phyloP scores from a whole-genome alignment of 2,113 vertebrate genomes.

The Elephas maximus region DNA sequence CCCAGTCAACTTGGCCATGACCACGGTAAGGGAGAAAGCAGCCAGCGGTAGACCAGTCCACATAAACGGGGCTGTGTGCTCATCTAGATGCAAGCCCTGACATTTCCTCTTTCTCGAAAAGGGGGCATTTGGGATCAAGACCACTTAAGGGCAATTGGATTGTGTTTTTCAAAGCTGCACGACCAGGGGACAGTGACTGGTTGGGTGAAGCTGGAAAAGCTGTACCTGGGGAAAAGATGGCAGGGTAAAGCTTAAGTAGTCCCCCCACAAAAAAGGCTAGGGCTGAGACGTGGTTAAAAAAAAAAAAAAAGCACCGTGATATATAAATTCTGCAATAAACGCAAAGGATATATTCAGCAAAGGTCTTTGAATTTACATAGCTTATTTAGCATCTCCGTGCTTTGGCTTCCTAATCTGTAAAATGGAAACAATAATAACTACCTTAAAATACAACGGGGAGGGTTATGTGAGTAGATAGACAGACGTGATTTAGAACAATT shows the following conservation, averaged over 20 bases:
- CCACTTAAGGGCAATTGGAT: background rate
- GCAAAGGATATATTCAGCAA: background rate
- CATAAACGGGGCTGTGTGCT: rapidly evolving
- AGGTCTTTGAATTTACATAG: background rate
- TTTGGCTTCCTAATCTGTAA: background rate
- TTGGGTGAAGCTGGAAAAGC: background rate
- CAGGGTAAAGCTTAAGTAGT: too few relatives aligned
- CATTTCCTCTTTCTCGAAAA: background rate
- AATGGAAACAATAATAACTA: too few relatives aligned
- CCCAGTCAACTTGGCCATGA: background rate
- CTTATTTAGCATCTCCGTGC: too few relatives aligned
- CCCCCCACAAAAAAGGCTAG: background rate
- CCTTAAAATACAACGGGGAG: background rate
- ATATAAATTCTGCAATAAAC: background rate
- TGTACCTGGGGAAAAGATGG: too few relatives aligned
- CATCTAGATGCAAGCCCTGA: too few relatives aligned
- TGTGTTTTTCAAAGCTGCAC: background rate
- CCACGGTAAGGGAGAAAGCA: background rate
- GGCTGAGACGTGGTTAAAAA: background rate
- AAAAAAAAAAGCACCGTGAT: background rate
- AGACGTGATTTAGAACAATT: background rate
- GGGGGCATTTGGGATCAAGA: background rate
- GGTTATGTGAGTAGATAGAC: background rate
- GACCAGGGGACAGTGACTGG: too few relatives aligned
- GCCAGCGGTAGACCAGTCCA: rapidly evolving